Base-by-base conservation (phyloP, 2,888 invertebrate species). In the Campoplex capitator region DNA sequence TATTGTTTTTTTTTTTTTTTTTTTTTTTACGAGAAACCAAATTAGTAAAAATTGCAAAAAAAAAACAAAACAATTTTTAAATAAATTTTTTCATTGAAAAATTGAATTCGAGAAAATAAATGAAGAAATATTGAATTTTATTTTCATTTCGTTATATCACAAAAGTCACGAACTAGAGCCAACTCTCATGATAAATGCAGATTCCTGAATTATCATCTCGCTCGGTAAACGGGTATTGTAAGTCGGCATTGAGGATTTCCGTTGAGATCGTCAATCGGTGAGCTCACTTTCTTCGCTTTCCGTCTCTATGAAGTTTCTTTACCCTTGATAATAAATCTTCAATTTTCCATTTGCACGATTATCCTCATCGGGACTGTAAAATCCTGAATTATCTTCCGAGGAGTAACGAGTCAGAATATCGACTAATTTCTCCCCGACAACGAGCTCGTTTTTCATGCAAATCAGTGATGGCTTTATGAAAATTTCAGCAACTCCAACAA, bases 231-330 rank as follows among this genome's bases (percentile, higher is more conserved):
- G 23, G 23, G 54, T 83, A 85, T 68, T 87, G 75, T 45, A 79
- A 45, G 91, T 89, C 90, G 91, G 90, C 89, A 91, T 54, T 54
- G 89, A 86, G 70, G 76, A 78, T 74, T 82, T 68, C 81, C 81
- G 62, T 56, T 7, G 32, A 56, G 23, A 51, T 35, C 75, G 16
- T 62, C 62, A 51, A 51, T 71, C 51, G 71, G 71, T 71, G 35
- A 51, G 51, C 8, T 16, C 13, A 9, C 18, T 51, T 48, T 35
- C 51, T 51, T 28, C 65, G 4, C 35, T 73, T 58, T 77, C 11
- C 42, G 54, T 62, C 48, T 65, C 83, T n/a, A 73, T 45, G 48
- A 8, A 68, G 16, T 75, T 62, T 58, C 75, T 45, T 65, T 71
- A 70, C 54, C 35, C 11, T 32, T n/a, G 56, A 7, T 8, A 6